Percentiles rank a stretch among this genome's conserved stretches.
Conservation (phyloP, 2,888 invertebrate species). For the Acanthosepion pharaonis region DNA sequence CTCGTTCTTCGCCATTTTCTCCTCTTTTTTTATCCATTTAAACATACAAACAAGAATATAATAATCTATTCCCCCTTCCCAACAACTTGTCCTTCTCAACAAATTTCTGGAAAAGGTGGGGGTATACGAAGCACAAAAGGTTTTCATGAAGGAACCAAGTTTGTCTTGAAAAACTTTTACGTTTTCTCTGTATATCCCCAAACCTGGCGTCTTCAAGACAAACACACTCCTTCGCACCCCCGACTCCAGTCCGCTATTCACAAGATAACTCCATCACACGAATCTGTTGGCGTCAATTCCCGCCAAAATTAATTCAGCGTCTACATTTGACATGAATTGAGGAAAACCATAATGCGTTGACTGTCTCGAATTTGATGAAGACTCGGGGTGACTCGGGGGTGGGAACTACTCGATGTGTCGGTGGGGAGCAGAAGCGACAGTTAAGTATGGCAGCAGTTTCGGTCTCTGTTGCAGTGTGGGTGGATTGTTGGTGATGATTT, state of each 20-base stretch:
- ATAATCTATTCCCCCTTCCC: not conserved
- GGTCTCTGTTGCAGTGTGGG: not conserved
- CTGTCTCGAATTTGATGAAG: conserved; percentile 18
- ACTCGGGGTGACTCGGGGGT: not conserved
- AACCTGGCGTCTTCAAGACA: not conserved
- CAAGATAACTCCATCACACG: conserved; percentile 8
- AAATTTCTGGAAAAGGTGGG: not conserved
- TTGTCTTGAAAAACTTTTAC: conserved; percentile 2
- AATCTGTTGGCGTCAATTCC: conserved; percentile 23
- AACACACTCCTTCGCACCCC: not conserved
- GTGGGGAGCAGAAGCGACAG: not conserved
- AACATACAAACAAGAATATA: not conserved
- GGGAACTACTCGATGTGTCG: not conserved
- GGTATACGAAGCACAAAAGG: not conserved
- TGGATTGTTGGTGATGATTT: not conserved
- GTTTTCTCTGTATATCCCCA: not conserved
- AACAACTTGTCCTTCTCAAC: not conserved
- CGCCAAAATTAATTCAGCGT: conserved; percentile 23
- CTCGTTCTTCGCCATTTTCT: not conserved
- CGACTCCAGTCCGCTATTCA: not conserved
- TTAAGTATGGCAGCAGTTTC: not conserved
- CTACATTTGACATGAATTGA: not conserved
- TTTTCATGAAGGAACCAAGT: not conserved
- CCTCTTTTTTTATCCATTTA: not conserved
- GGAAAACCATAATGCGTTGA: not conserved